Conservation (phyloP, 2,113 vertebrate species). For the Eulacestoma nigropectus region DNA sequence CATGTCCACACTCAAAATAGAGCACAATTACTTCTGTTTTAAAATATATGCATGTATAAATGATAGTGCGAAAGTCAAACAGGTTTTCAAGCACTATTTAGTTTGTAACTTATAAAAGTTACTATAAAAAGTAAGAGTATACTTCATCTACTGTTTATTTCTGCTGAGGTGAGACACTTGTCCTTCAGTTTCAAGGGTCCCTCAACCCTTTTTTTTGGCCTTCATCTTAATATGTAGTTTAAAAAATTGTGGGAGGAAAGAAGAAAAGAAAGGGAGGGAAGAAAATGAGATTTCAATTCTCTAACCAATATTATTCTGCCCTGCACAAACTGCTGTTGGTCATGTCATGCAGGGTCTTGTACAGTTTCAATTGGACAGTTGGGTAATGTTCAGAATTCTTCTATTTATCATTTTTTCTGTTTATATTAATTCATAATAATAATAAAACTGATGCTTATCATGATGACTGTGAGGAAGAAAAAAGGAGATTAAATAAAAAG, state of each 20-base stretch:
- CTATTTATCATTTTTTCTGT: not conserved
- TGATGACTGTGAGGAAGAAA: not conserved
- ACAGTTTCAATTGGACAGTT: not conserved
- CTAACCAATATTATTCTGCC: not conserved
- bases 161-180: not conserved
- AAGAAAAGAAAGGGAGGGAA: not conserved
- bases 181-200: not conserved
- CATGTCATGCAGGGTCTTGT: rapidly evolving
- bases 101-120: not conserved
- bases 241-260: not conserved
- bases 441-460: not conserved
- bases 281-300: not conserved
- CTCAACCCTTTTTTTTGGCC: not conserved
- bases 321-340: not conserved
- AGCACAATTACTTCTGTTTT: not conserved
- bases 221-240: not conserved
- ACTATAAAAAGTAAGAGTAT: not conserved
- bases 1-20: not conserved
- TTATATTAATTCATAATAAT: not conserved
- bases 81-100: not conserved
- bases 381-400: not conserved
- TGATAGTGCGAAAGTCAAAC: not conserved
- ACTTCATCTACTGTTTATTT: not conserved
- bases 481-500: not conserved
- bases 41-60: not conserved